A percentile compares a stretch with the other conserved stretches of the same genome.
Evolutionary conservation across 2,113 vertebrate genomes (phyloP).

Genomic region (Petaurus breviceps): DNA sequence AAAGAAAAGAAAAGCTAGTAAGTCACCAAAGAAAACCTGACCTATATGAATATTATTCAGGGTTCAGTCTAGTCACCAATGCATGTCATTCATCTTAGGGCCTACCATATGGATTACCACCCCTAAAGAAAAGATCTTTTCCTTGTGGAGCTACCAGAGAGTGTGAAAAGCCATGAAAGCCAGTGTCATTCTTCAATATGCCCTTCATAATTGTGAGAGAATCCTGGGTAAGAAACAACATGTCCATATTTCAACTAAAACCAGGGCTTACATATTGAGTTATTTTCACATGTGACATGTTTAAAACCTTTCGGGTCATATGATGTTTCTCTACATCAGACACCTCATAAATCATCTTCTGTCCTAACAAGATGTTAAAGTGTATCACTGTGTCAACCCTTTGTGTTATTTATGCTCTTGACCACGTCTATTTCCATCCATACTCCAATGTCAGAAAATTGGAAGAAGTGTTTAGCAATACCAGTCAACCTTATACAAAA

Average conservation of each 20-base stretch:
- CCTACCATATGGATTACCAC: background rate
- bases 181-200: background rate
- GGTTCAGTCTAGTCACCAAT: background rate
- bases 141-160: background rate
- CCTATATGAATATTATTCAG: background rate
- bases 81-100: background rate
- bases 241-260: background rate
- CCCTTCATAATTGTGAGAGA: background rate
- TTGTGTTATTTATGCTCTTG: background rate
- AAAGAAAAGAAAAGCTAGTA: background rate
- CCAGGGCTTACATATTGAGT: background rate
- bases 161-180: background rate
- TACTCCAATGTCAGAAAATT: background rate
- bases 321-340: background rate
- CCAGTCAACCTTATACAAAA: background rate
- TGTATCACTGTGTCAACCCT: background rate
- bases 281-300: background rate
- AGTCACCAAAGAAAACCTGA: background rate
- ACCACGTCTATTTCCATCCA: background rate
- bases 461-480: background rate
- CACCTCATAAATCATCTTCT: background rate
- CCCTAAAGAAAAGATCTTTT: background rate
- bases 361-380: background rate
- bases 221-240: background rate
- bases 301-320: background rate